Evolutionary conservation across 2,797 vertebrate genomes (phyloP), one percentile per base, ranked within the genome.

Genomic region (Glyptemys insculpta): DNA sequence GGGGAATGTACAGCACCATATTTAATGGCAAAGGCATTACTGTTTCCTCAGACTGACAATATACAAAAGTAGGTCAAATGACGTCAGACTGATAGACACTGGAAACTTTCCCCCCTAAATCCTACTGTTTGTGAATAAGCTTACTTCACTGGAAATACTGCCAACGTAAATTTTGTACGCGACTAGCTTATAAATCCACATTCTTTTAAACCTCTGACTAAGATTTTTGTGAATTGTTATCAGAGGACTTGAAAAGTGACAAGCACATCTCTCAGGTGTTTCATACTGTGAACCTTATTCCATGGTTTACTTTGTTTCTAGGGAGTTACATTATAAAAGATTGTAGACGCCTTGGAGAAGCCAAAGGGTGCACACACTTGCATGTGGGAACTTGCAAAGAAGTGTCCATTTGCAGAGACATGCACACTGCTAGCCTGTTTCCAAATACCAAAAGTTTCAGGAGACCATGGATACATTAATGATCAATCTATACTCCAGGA

Each of bases 251-350:
- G n/a, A 23, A 74, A 82, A 86, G 65, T 37, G 34, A 68, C n/a
- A 68, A 87, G 37, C 79, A 59, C 47, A 21, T 81, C 56, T 81
- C 56, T 47, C 74, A 86, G 91, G 29, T 93, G 85, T 92, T 94
- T 49, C 31, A 82, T 86, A 29, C 56, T 74, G 37, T 31, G 49
- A 87, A 90, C 78, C 65, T 57, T 87, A 86, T 90, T 95, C 95
- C 65, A 76, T 88, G 47, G 54, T 86, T 86, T 74, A 76, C 59
- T 37, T 68, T 37, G 65, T 68, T 68, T 68, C 65, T 68, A 68
- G n/a, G n/a, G n/a, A 21, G 65, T 37, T 37, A 68, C n/a, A 68
- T 37, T 19, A 37, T 21, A 37, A 37, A 37, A 68, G 18, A 68
- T 3, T 10, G 8, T 37, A 68, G n/a, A 21, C 3, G 18, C 34